A percentile compares a stretch with the other conserved stretches of the same genome.
Conservation (phyloP, 2,797 vertebrate species). For the Pseudochirops corinnae region DNA sequence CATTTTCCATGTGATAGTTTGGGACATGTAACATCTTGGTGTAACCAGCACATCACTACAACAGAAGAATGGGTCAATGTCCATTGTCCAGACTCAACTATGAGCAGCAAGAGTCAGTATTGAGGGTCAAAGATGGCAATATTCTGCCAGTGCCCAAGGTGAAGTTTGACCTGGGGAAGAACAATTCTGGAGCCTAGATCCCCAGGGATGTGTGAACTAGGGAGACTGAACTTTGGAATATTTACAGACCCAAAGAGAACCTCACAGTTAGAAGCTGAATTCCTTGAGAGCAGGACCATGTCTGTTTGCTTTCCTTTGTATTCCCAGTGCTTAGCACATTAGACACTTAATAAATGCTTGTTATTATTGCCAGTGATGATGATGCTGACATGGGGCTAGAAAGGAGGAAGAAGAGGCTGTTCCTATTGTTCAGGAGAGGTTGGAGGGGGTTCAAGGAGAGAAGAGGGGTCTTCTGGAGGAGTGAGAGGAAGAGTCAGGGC, state of each 20-base stretch:
- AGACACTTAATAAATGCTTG: not conserved
- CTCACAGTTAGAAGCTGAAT: not conserved
- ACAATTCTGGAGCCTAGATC: not conserved
- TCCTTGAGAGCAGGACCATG: not conserved
- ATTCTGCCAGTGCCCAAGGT: too few species aligned
- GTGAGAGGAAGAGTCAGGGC: not conserved
- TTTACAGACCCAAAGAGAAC: not conserved
- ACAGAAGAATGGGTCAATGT: too few species aligned
- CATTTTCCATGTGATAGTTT: too few species aligned
- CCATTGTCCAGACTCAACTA: too few species aligned
- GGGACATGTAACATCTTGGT: too few species aligned
- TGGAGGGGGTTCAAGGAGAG: not conserved
- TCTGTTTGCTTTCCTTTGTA: not conserved
- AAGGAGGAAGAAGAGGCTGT: not conserved
- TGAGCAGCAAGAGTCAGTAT: too few species aligned
- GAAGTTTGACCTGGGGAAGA: too few species aligned
- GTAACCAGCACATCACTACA: too few species aligned
- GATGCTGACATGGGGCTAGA: rapidly evolving
- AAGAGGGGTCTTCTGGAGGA: not conserved
- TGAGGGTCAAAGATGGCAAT: too few species aligned
- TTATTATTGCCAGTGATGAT: not conserved
- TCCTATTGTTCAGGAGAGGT: not conserved
- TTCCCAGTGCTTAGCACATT: too few species aligned
- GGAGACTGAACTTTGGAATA: not conserved
- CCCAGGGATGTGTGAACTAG: too few species aligned